Base-by-base conservation (phyloP, 2,888 invertebrate genomes). In the Heliconius hortense region DNA sequence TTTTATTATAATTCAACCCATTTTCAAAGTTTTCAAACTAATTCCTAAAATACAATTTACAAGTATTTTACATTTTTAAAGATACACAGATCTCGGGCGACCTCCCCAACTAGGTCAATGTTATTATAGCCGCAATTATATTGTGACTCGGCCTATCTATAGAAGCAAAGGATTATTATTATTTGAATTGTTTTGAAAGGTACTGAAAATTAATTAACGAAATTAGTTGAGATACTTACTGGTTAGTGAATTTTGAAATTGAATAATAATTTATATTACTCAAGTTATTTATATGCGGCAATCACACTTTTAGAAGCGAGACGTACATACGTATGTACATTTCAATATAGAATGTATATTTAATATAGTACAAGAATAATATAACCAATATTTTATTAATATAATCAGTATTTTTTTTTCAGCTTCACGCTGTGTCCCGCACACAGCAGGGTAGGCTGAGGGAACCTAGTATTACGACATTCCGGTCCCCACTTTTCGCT, bases 101-200 rank as follows among this genome's bases (percentile, higher is more conserved):
- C 26, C 62, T 60, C 28, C 43, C 53, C 53, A 70, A 69, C 26
- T 69, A 70, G 74, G 74, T 69, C 69, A 74, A 74, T 70, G 69
- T 69, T 74, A 69, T 70, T 69, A 56, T 35, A 69, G 68, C 74
- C 74, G 74, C 74, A 74, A 70, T 67, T 73, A 73, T 56, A 64
- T 63, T 74, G 69, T 69, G 69, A 74, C 73, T 68, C 31, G 28
- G 63, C 69, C 69, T 74, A 56, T 74, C 69, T 74, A 60, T 56
- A 35, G 48, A 56, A 35, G 69, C 48, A 60, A 73, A 70, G 69
- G 74, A 74, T 74, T 75, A 75, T 75, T 75, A 75, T 75, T 72
- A 75, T 75, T 75, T 60, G 31, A 66, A 71, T 75, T 75, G 74
- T 75, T 75, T 71, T 70, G 59, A 75, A 71, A 75, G 70, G 71